These are phyloP conservation scores for Eurytoma adleriae DNA, from an alignment of 2,888 invertebrate species.

Conservation along the genomic window DNA sequence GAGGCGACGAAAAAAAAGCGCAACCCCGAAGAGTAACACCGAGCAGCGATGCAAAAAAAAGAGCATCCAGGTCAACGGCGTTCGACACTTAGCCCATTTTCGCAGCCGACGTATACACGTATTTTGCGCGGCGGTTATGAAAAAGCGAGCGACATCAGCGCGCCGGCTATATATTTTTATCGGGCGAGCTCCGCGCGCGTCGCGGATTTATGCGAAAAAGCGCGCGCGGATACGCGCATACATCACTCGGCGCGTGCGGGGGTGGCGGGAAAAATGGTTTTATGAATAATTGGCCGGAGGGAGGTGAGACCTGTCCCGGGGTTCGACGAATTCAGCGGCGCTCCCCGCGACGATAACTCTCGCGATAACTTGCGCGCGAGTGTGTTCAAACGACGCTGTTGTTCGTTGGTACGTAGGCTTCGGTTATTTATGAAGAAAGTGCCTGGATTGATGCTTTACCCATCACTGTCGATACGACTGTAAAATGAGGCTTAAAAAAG, in stretches of 20 bases:
- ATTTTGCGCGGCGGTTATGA: constrained; percentile 36
- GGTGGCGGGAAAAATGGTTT: constrained; percentile 5
- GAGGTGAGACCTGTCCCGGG: neutral
- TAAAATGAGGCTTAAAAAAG: too few species aligned
- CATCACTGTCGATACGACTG: too few species aligned
- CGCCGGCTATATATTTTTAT: constrained; percentile 24
- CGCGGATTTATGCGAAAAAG: constrained; percentile 38
- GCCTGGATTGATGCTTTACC: too few species aligned
- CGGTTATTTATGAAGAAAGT: too few species aligned
- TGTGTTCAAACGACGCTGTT: too few species aligned
- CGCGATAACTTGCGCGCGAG: too few species aligned
- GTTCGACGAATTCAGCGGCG: constrained; percentile 14
- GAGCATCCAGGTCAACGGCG: neutral
- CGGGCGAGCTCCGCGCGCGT: constrained; percentile 16
- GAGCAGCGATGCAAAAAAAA: neutral
- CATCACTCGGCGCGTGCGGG: neutral
- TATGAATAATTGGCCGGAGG: constrained; percentile 45
- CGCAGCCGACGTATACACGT: constrained; percentile 1
- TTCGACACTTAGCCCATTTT: constrained; percentile 39
- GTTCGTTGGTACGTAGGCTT: too few species aligned
- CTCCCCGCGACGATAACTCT: too few species aligned
- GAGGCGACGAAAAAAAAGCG: constrained; percentile 16
- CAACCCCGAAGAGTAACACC: constrained; percentile 25
- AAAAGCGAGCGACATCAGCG: constrained; percentile 17
- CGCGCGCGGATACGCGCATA: constrained; percentile 5